Evolutionary conservation across 35 echinoderm and acorn worm species (phyloP).

Genomic region (Apostichopus californicus): DNA sequence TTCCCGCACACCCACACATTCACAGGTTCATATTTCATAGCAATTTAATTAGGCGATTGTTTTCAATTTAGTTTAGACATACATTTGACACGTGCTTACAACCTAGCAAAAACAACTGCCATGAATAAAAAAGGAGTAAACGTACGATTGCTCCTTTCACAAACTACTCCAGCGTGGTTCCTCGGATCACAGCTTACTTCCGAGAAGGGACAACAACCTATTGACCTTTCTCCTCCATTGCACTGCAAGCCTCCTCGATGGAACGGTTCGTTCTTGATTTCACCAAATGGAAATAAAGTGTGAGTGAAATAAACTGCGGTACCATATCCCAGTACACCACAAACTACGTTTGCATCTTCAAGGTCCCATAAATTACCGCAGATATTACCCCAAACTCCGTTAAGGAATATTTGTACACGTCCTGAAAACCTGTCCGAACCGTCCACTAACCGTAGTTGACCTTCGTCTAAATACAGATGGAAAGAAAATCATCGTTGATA

Average conservation of each 20-base stretch:
- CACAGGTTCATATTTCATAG: too few species aligned
- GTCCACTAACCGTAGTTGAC: neutral
- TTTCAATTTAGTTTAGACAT: too few species aligned
- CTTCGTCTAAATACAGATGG: neutral
- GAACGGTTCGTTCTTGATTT: neutral
- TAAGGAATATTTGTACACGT: neutral
- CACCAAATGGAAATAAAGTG: neutral
- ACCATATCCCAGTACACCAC: conserved; percentile 16
- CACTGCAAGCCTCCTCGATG: neutral
- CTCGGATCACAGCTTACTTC: neutral
- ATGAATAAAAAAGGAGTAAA: neutral
- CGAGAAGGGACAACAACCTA: neutral
- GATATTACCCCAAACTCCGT: neutral
- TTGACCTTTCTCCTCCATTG: neutral
- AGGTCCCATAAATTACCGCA: neutral
- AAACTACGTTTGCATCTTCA: neutral
- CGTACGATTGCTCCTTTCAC: conserved; percentile 3
- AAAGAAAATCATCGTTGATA: neutral
- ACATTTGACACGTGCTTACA: too few species aligned
- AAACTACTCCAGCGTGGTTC: conserved; percentile 9
- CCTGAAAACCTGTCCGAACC: neutral
- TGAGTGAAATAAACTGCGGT: neutral
- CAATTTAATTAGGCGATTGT: too few species aligned
- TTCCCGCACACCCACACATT: too few species aligned
- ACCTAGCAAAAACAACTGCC: too few species aligned